These are phyloP conservation scores for Dryobates pubescens DNA, from an alignment of 2,797 vertebrate species.

Conservation along the genomic window DNA sequence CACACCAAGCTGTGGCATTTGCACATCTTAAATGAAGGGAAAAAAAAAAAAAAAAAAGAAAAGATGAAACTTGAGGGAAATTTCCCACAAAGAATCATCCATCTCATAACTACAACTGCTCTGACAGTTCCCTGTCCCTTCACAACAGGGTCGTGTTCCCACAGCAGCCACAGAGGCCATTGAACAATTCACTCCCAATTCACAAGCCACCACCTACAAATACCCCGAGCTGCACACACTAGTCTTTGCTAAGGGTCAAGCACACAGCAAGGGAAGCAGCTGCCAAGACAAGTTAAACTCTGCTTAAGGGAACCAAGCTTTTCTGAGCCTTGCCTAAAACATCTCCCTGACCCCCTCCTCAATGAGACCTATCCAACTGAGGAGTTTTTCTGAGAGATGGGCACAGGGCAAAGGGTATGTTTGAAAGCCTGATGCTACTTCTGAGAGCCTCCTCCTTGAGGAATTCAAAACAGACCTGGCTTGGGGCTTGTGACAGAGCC, in stretches of 20 bases:
- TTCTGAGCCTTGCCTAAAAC: background rate
- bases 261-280: background rate
- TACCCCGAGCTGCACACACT: background rate
- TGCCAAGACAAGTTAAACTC: background rate
- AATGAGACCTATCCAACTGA: background rate
- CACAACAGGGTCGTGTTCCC: background rate
- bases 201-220: fast-evolving
- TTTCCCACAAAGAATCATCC: background rate
- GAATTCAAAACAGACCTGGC: background rate
- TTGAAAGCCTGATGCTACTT: background rate
- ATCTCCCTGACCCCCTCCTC: background rate
- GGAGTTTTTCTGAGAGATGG: too few relatives aligned
- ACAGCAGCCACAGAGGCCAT: background rate
- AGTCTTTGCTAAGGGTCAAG: background rate
- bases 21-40: background rate
- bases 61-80: background rate
- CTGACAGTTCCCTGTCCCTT: background rate
- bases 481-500: background rate
- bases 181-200: background rate
- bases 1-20: background rate
- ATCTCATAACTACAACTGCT: background rate
- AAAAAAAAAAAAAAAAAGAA: background rate
- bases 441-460: background rate
- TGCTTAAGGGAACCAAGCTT: background rate
- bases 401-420: background rate